These are phyloP conservation scores for Bungarus multicinctus DNA, from an alignment of 2,113 vertebrate genomes.

Conservation along the genomic window DNA sequence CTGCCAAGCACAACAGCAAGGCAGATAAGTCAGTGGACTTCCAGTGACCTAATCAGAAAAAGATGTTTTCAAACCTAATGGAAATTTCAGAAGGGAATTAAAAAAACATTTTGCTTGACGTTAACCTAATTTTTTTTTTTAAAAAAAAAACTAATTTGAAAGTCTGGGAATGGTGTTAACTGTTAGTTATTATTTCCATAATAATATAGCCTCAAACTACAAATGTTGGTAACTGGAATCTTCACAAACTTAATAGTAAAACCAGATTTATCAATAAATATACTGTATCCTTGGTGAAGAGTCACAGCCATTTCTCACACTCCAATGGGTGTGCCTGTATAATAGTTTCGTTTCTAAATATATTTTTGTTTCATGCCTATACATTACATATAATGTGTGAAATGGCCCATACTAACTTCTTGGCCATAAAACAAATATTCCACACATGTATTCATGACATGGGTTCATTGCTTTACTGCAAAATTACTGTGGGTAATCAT, in stretches of 20 bases:
- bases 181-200: background rate
- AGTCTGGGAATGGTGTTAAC: background rate
- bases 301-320: background rate
- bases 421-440: background rate
- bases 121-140: background rate
- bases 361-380: background rate
- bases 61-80: constrained; percentile 19
- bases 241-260: background rate
- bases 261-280: background rate
- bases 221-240: background rate
- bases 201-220: background rate
- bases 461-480: background rate
- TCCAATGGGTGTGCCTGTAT: background rate
- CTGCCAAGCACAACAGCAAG: constrained; percentile 23
- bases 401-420: background rate
- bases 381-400: background rate
- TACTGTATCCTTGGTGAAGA: background rate
- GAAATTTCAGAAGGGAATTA: constrained; percentile 23
- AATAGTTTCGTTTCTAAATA: background rate
- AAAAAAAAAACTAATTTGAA: background rate
- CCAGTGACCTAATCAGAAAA: constrained; percentile 21
- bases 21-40: constrained; percentile 17
- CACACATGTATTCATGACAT: background rate
- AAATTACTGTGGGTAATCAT: background rate
- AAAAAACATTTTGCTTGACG: background rate